Evolutionary conservation across 1,140 invertebrate genomes (phyloP).

Genomic region (Lasioglossum baleicum): DNA sequence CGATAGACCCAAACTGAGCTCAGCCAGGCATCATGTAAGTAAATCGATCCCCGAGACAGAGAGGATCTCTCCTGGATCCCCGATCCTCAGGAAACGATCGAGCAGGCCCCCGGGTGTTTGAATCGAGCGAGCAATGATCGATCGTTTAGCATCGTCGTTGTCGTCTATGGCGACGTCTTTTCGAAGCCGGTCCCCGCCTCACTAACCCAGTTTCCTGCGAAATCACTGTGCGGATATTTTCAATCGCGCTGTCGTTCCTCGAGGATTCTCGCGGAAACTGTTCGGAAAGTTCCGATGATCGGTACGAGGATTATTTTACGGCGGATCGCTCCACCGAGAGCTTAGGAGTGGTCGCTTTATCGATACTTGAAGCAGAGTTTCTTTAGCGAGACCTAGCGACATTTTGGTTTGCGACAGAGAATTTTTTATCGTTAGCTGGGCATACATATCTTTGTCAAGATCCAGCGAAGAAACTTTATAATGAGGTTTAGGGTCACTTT

Average conservation of each 20-base stretch:
- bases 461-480: too few species aligned
- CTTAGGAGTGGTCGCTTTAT: too few species aligned
- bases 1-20: constrained; percentile 79
- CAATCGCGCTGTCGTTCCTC: background rate
- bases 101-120: background rate
- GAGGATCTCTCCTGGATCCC: constrained; percentile 27
- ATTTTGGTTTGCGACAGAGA: too few species aligned
- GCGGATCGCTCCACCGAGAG: too few species aligned
- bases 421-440: too few species aligned
- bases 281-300: background rate
- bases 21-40: constrained; percentile 75
- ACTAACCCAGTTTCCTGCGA: constrained; percentile 15
- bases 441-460: too few species aligned
- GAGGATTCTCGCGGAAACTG: background rate
- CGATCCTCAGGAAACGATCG: constrained; percentile 14
- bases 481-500: too few species aligned
- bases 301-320: background rate
- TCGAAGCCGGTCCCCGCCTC: background rate
- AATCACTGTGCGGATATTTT: background rate
- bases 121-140: background rate
- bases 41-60: constrained; percentile 49
- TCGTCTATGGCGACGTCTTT: background rate
- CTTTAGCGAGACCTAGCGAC: too few species aligned
- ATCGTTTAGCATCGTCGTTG: background rate
- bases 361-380: too few species aligned